A percentile compares a stretch with the other conserved stretches of the same genome.
Evolutionary conservation across 1,140 invertebrate species (phyloP).

Genomic region (Drosophila insularis): DNA sequence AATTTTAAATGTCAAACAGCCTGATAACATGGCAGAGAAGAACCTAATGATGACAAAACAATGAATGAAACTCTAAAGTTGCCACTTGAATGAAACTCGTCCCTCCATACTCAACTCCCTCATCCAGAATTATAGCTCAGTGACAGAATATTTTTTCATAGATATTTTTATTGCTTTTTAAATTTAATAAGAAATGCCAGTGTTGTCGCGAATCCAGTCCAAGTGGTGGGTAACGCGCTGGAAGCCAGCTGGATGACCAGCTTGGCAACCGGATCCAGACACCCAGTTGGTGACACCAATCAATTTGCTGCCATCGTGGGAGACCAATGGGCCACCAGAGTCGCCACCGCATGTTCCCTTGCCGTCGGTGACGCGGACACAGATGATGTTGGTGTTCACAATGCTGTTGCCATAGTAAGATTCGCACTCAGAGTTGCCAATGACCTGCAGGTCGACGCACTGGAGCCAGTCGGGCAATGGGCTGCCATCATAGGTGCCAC

Average conservation of each 20-base stretch:
- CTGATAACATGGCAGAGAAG: neutral
- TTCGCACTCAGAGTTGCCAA: constrained; percentile 15
- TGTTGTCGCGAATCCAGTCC: constrained; percentile 82
- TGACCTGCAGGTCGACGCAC: constrained; percentile 34
- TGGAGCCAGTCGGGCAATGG: constrained; percentile 27
- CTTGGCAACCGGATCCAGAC: constrained; percentile 24
- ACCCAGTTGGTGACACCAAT: constrained; percentile 83
- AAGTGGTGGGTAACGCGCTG: constrained; percentile 83
- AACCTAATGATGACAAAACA: neutral
- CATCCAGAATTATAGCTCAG: neutral
- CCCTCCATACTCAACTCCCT: neutral
- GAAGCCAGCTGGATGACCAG: constrained; percentile 82
- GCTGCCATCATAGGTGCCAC: constrained; percentile 28
- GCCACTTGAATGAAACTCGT: neutral
- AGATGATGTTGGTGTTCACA: constrained; percentile 40
- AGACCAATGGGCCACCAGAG: constrained; percentile 83
- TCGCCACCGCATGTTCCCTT: constrained; percentile 82
- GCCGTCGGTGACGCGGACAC: constrained; percentile 35
- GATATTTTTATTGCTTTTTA: neutral
- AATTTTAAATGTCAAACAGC: neutral
- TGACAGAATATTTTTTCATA: neutral
- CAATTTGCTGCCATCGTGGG: constrained; percentile 73
- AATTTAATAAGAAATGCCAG: constrained; percentile 37
- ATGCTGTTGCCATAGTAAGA: constrained; percentile 7
- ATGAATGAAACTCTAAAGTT: neutral